Base-by-base conservation (phyloP, 1,140 invertebrate genomes). In the Planococcus citri region DNA sequence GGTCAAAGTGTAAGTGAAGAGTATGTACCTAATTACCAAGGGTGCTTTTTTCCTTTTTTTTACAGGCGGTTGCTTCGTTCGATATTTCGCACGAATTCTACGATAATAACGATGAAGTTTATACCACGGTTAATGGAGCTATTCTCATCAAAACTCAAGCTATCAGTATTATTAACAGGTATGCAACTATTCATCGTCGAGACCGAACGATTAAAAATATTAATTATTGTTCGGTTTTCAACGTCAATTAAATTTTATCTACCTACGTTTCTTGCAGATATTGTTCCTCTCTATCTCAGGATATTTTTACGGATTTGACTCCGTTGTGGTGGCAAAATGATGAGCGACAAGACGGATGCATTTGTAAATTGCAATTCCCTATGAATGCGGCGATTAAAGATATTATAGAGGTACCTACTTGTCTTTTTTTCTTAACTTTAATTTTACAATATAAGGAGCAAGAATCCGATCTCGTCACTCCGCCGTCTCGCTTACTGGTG, bases 251-350 rank as follows among this genome's bases (percentile, higher is more conserved):
- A 24, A 72, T 73, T 17, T 41, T 58, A 33, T 33, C 4, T 6
- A 33, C 29, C 29, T 6, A 33, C 29, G 3, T 72, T 70, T 41
- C 72, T n/a, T n/a, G 12, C 29, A 86, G 86, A 71, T 89, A 90
- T 78, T 97, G 94, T 81, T 78, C 80, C 0, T 82, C 79, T 61
- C 71, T 74, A 68, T 68, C 70, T 10, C 69, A 70, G 24, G 70
- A 73, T 71, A 61, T 68, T 1, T 72, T 60, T 17, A 69, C 60
- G 12, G 4, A 64, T 29, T 33, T 68, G 1, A 2, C 58, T 60
- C 72, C 74, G 12, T 71, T 37, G 24, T 75, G 72, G 72, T 74
- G 71, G 57, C 38, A 72, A 71, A 67, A 25, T 37, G 21, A 22
- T 17, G 29, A 33, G 12, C 29, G 3, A 12, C 29, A 33, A n/a